Base-by-base conservation (phyloP, 2,888 invertebrate species). In the Leptinotarsa haldemani region DNA sequence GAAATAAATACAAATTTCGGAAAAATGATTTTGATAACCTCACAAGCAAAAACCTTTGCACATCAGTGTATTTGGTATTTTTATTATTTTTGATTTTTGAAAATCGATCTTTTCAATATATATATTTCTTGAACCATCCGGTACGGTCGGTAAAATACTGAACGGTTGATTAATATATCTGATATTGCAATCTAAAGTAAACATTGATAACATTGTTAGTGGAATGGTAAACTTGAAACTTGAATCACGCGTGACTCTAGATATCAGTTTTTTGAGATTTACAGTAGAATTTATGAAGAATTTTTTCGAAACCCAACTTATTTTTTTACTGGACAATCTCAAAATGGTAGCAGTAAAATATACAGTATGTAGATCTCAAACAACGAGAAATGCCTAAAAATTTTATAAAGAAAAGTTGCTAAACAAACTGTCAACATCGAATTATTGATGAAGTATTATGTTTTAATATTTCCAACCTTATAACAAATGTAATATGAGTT, bases 361-460 rank as follows among this genome's bases (percentile, higher is more conserved):
- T 53, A 12, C 53, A 53, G 9, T 18, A 13, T 56, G 22, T 56
- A 56, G 25, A 40, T 61, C 40, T 61, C 61, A 40, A 40, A 61
- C 61, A 61, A 61, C 61, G 61, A 61, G 16, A 61, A 4, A 61
- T 40, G 61, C 61, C 61, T 61, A 61, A 61, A 25, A 40, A 56
- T 22, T 12, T 22, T 20, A 13, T 30, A 61, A 30, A 61, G 30
- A 9, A 9, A 16, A 12, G 5, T 30, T 30, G 25, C 30, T 9
- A 30, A 56, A 68, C 22, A 12, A 48, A 53, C 30, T 30, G 4
- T 30, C 22, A 46, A 68, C 68, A 68, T 68, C 68, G 68, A 68
- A 47, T 46, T 22, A 68, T 18, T 30, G 65, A 48, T 16, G 9
- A 18, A 67, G 0, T 40, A 53, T 66, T 15, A n/a, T 56, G 20